Conservation (phyloP, 2,888 invertebrate species). For the Acrobasis repandana region DNA sequence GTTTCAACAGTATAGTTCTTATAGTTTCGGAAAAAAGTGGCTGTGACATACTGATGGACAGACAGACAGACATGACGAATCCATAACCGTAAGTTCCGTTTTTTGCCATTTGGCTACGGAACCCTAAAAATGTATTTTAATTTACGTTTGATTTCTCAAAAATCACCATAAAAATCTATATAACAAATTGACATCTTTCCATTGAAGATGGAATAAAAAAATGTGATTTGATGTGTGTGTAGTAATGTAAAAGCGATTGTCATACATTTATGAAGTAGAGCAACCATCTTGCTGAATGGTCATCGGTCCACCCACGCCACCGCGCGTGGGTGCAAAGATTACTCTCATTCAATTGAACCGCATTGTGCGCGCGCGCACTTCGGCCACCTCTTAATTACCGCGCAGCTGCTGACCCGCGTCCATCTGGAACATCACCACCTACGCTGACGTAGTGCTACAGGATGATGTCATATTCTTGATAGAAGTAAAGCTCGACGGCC, state of each 20-base stretch:
- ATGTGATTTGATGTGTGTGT: too few relatives aligned
- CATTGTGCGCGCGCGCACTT: constrained; percentile 81
- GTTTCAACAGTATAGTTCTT: too few relatives aligned
- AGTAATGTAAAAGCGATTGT: not conserved
- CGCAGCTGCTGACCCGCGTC: constrained; percentile 80
- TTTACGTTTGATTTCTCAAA: too few relatives aligned
- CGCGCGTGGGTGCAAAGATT: constrained; percentile 83
- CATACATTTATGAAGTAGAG: constrained; percentile 55
- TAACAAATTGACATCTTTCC: not conserved
- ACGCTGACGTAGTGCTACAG: constrained; percentile 59
- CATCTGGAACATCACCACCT: constrained; percentile 80
- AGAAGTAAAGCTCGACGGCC: too few relatives aligned
- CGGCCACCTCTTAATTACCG: constrained; percentile 78
- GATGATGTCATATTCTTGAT: constrained; percentile 43
- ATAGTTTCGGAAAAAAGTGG: too few relatives aligned
- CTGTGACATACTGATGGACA: too few relatives aligned
- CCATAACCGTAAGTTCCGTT: too few relatives aligned
- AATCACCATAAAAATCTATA: too few relatives aligned
- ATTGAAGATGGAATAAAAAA: not conserved
- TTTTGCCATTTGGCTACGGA: too few relatives aligned
- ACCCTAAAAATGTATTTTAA: too few relatives aligned
- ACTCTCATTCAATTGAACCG: constrained; percentile 82
- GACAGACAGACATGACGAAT: too few relatives aligned
- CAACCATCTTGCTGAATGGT: constrained; percentile 52
- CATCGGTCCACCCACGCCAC: constrained; percentile 80